Evolutionary conservation across 1,140 invertebrate genomes (phyloP).

Genomic region (Rhizoglyphus robini): DNA sequence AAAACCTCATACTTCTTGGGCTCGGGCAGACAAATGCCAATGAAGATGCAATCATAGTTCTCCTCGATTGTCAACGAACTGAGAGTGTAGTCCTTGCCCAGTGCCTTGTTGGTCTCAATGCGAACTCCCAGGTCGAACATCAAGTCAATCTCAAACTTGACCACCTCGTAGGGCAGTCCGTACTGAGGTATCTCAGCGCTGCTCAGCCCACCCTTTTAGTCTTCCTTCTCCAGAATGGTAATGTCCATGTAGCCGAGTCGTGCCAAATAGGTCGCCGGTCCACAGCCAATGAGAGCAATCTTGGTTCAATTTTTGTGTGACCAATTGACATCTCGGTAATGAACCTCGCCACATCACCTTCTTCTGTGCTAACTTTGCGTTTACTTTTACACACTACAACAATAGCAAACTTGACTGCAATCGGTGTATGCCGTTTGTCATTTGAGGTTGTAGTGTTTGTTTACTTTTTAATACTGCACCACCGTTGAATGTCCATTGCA

Average conservation of each 20-base stretch:
- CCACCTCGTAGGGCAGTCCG: constrained; percentile 75
- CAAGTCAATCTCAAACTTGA: constrained; percentile 82
- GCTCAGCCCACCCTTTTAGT: constrained; percentile 71
- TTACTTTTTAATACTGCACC: no score
- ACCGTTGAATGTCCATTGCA: no score
- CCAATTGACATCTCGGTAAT: no score
- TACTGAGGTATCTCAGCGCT: constrained; percentile 94
- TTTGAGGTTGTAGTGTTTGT: no score
- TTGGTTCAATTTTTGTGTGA: no score
- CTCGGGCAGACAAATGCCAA: constrained; percentile 88
- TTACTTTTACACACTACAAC: no score
- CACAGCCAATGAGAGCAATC: constrained; percentile 82
- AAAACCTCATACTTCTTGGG: constrained; percentile 73
- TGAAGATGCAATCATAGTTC: constrained; percentile 64
- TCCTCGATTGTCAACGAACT: constrained; percentile 43
- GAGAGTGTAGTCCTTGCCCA: constrained; percentile 36
- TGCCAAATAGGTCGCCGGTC: constrained; percentile 86
- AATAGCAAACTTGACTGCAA: no score
- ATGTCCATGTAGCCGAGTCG: constrained; percentile 79
- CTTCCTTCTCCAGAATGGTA: constrained; percentile 76
- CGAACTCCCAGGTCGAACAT: constrained; percentile 84
- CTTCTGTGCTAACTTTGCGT: no score
- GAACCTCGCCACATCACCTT: no score
- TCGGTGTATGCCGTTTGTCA: no score
- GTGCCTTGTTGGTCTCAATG: constrained; percentile 23